Conservation (phyloP, 2,113 vertebrate species). For the Megaceryle maxima region DNA sequence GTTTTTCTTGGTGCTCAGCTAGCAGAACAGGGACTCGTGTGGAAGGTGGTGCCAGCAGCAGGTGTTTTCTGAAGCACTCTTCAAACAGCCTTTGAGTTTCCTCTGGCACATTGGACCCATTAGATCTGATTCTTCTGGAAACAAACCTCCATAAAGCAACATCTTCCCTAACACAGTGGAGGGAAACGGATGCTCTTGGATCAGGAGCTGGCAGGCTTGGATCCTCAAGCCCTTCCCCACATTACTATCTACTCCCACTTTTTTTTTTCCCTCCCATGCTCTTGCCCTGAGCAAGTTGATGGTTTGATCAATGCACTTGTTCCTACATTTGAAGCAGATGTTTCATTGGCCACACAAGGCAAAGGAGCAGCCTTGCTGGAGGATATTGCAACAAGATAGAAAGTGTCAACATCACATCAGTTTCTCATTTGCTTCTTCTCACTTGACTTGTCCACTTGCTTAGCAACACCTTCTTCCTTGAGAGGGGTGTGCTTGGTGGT, state of each 20-base stretch:
- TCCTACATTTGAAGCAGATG: background rate
- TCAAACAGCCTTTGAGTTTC: background rate
- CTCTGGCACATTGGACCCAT: background rate
- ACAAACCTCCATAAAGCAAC: background rate
- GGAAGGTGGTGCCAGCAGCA: background rate
- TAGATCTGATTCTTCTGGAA: background rate
- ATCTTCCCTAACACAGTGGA: background rate
- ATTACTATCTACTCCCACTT: background rate
- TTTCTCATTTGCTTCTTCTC: background rate
- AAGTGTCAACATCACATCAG: background rate
- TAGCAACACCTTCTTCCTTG: background rate
- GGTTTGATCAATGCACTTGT: background rate
- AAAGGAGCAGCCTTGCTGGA: background rate
- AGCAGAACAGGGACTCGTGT: rapidly evolving
- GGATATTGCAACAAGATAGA: background rate
- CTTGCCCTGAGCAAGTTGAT: background rate
- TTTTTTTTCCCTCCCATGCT: background rate
- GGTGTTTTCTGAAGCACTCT: background rate
- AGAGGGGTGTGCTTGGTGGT: background rate
- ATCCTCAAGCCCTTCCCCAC: background rate
- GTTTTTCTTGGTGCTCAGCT: background rate
- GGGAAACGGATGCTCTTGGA: background rate
- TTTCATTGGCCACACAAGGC: background rate
- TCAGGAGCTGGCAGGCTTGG: background rate
- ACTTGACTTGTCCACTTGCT: background rate